Percentiles rank a stretch among this genome's conserved stretches.
These are phyloP conservation scores for Caligus rogercresseyi DNA, from an alignment of 1,140 invertebrate genomes.

Conservation along the genomic window DNA sequence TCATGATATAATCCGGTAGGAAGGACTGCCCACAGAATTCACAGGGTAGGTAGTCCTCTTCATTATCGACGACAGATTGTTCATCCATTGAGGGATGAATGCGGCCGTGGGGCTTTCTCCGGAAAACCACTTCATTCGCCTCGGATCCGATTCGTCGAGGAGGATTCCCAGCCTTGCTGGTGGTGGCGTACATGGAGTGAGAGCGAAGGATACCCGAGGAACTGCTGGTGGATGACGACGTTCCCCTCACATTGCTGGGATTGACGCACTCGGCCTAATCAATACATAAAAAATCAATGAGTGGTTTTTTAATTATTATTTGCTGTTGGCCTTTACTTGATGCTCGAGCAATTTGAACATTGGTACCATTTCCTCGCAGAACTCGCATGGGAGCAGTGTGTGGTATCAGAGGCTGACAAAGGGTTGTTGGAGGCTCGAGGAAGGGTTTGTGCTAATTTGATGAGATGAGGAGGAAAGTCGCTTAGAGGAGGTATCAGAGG, in stretches of 20 bases:
- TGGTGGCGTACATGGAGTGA: neutral
- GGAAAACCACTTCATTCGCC: neutral
- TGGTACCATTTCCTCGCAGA: conserved; percentile 17
- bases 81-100: too few species aligned
- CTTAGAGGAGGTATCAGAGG: too few species aligned
- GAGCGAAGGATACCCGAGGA: neutral
- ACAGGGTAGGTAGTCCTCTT: neutral
- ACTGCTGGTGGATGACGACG: too few species aligned
- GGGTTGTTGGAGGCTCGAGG: neutral
- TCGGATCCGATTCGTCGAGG: neutral
- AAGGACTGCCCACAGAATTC: conserved; percentile 8
- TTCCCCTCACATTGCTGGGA: conserved; percentile 16
- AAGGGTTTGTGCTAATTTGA: neutral
- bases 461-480: too few species aligned
- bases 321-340: neutral
- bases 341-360: conserved; percentile 17
- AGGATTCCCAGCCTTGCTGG: neutral
- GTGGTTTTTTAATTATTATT: neutral
- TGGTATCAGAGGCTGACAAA: neutral
- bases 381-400: conserved; percentile 16
- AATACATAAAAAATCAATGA: neutral
- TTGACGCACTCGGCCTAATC: conserved; percentile 17
- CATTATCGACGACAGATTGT: neutral
- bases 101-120: neutral
- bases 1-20: conserved; percentile 1